Percentiles rank a stretch among this genome's conserved stretches.
Evolutionary conservation across 2,797 vertebrate genomes (phyloP).

Genomic region (Rachycentron canadum): DNA sequence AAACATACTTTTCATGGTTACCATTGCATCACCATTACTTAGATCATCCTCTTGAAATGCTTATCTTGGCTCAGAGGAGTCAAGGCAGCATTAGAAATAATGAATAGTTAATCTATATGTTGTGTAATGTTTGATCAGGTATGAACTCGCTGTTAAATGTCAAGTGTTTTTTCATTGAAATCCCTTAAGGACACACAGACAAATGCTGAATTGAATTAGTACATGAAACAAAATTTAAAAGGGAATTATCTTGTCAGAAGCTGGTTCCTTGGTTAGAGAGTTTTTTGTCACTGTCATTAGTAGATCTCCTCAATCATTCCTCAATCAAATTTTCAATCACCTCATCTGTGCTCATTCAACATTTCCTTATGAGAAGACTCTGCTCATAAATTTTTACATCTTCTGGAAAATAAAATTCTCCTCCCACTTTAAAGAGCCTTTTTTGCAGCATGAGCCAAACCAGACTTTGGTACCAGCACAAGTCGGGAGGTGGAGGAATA

Average conservation of each 20-base stretch:
- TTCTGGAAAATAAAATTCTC: slow-evolving; percentile 51
- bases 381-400: slow-evolving; percentile 58
- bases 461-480: slow-evolving; percentile 24
- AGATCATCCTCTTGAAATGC: slow-evolving; percentile 24
- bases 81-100: slow-evolving; percentile 15
- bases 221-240: slow-evolving; percentile 40
- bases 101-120: slow-evolving; percentile 57
- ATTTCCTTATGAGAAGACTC: slow-evolving; percentile 58
- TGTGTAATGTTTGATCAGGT: slow-evolving; percentile 44
- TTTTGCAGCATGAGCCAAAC: slow-evolving; percentile 21
- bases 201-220: slow-evolving; percentile 41
- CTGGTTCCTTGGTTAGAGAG: slow-evolving; percentile 8
- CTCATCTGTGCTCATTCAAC: slow-evolving; percentile 63
- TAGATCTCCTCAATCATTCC: slow-evolving; percentile 51
- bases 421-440: slow-evolving; percentile 22
- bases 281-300: slow-evolving; percentile 36
- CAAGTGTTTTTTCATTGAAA: slow-evolving; percentile 53
- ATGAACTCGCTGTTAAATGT: slow-evolving; percentile 10
- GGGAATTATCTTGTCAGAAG: slow-evolving; percentile 8
- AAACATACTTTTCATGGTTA: slow-evolving; percentile 45
- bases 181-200: slow-evolving; percentile 24
- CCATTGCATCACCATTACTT: slow-evolving; percentile 25
- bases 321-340: slow-evolving; percentile 64
- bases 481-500: slow-evolving; percentile 43
- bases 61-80: slow-evolving; percentile 34